Evolutionary conservation across 2,797 vertebrate species (phyloP), one percentile per base, ranked within the genome.

Genomic region (Spinus olivaceus): DNA sequence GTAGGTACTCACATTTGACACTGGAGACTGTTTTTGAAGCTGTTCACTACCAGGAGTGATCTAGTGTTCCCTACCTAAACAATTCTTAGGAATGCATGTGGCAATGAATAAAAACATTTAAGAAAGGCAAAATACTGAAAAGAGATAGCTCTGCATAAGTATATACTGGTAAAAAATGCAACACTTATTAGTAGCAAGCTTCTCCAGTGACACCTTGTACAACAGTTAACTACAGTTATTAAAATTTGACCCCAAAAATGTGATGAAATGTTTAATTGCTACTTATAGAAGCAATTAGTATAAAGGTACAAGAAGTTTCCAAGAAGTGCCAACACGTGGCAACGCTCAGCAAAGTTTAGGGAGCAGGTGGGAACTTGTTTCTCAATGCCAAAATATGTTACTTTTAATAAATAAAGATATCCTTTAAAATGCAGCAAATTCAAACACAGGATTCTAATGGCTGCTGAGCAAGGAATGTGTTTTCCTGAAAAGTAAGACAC

Each of bases 401-500:
- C n/a, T 11, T 13, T 65, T 47, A 53, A 65, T 25, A 81, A 92
- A 74, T 9, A 77, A 86, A 22, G 15, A 18, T 17, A 66, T 3
- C 6, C 32, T 41, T 46, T 53, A 53, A 35, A 71, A 59, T 2
- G 14, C n/a, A 86, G 54, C 63, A 79, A 84, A 79, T 54, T 84
- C 64, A 66, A 47, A 81, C 2, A 6, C 8, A 64, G 32, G 53
- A 81, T 60, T 67, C 23, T 46, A 81, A 49, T 1, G 13, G 71
- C 30, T 87, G 64, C 56, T 46, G 49, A 57, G 27, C 41, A 73
- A 91, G 30, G 24, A 70, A 60, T 2, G 6, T 19, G 51, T n/a
- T 60, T 91, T 90, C 88, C 95, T 92, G 67, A 79, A 95, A 96
- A 89, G 74, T 53, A 80, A 80, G 80, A 64, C 2, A 0, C 28